phyloP scores from a whole-genome alignment of 2,888 invertebrate species.

The Ctenicera cuprea region DNA sequence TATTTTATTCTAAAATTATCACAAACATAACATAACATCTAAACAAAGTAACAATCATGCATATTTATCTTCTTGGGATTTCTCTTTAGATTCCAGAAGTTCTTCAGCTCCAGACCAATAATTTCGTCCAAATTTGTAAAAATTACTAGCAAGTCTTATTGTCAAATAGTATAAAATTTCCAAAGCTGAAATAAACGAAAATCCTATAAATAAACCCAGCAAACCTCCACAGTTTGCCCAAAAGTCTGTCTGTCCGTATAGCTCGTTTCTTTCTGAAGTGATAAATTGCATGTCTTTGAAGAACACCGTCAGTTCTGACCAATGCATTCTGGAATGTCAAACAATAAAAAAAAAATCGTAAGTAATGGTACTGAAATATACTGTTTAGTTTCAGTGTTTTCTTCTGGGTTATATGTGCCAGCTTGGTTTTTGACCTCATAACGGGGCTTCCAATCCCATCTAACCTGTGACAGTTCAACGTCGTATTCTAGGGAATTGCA shows the following conservation, averaged over 20 bases:
- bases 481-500: slow-evolving; percentile 69
- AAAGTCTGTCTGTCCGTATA: slow-evolving; percentile 82
- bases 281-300: slow-evolving; percentile 83
- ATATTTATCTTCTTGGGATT: too few species aligned
- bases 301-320: slow-evolving; percentile 76
- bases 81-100: not conserved
- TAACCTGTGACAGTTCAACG: slow-evolving; percentile 69
- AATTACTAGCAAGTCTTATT: slow-evolving; percentile 69
- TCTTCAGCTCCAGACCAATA: slow-evolving; percentile 60
- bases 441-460: slow-evolving; percentile 62
- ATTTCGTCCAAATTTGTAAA: slow-evolving; percentile 61
- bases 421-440: not conserved
- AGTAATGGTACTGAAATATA: not conserved
- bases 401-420: not conserved
- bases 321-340: not conserved
- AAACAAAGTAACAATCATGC: too few species aligned
- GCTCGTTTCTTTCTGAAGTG: slow-evolving; percentile 80
- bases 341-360: not conserved
- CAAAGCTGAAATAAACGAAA: slow-evolving; percentile 72
- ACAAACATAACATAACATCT: too few species aligned
- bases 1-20: too few species aligned
- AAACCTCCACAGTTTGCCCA: slow-evolving; percentile 83
- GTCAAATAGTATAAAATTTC: slow-evolving; percentile 76
- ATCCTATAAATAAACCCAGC: slow-evolving; percentile 73
- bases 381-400: not conserved